Evolutionary conservation across 2,113 vertebrate species (phyloP).

Genomic region (Monarcha castaneiventris): DNA sequence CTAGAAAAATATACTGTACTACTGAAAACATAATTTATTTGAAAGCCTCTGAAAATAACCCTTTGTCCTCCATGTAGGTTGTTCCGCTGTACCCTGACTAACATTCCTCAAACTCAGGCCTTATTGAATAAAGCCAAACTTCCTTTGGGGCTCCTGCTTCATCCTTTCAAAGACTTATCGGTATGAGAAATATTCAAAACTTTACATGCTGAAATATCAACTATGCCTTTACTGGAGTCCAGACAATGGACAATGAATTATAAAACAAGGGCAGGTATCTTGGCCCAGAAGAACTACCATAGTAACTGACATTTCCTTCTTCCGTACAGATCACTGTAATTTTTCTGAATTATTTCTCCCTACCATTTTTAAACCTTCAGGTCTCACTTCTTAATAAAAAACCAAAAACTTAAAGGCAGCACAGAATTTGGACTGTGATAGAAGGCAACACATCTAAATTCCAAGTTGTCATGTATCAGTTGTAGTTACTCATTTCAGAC

Average conservation of each 20-base stretch:
- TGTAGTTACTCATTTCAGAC: background rate
- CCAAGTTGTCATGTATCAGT: background rate
- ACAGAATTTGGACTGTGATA: background rate
- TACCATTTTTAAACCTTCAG: background rate
- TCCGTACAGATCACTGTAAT: background rate
- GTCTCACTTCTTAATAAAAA: background rate
- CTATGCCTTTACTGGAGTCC: background rate
- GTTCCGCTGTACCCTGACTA: constrained; percentile 91
- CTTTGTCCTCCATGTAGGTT: constrained; percentile 79
- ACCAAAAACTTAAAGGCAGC: background rate
- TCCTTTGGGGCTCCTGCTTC: constrained; percentile 92
- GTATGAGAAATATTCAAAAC: constrained; percentile 75
- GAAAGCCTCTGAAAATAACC: constrained; percentile 51
- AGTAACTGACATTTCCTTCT: background rate
- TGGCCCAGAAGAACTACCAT: background rate
- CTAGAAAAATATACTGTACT: background rate
- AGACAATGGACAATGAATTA: background rate
- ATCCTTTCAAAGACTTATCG: constrained; percentile 97
- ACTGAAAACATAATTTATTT: background rate
- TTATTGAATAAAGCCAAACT: constrained; percentile 97
- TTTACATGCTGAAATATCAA: constrained; percentile 14
- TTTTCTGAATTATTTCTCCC: background rate
- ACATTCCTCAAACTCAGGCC: constrained; percentile 96
- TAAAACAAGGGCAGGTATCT: background rate
- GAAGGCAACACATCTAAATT: background rate